Evolutionary conservation across 2,797 vertebrate genomes (phyloP), one percentile per base, ranked within the genome.

Genomic region (Sus cebifrons): DNA sequence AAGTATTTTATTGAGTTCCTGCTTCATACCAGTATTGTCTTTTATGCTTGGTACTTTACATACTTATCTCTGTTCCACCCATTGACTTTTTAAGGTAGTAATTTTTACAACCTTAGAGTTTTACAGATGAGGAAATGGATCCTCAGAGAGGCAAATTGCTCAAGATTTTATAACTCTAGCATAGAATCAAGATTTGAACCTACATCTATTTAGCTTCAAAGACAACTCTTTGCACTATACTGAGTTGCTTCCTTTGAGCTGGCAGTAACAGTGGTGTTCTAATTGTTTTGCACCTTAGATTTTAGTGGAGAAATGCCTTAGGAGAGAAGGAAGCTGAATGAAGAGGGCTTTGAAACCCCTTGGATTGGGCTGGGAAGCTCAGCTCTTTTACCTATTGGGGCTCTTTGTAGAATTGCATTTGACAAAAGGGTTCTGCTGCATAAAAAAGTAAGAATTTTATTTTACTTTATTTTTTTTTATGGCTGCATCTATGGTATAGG

Each of bases 41-140:
- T 49, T 49, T 49, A 0, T 67, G 40, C 52, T 84, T 67, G 62
- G 17, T 64, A 56, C 52, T 56, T 82, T 92, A 84, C 25, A 15
- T 85, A 29, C 56, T 89, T 92, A 25, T 65, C 15, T 86, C 29
- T 78, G 15, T 75, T 84, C 68, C 27, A 85, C 40, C 3, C 64
- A 67, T 67, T 78, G 77, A 79, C 67, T 93, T 89, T 91, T 91
- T 32, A 75, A 77, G 29, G 17, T 91, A 23, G 15, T 65, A 58
- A 29, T 89, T 84, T 84, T 75, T 84, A 62, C 27, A 82, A 23
- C 56, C n/a, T 49, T 49, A 10, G 58, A 68, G 40, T 86, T 95
- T 86, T 91, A 85, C 11, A 86, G 18, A 25, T 49, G 21, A 95
- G 36, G 40, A 94, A 94, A 65, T 90, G 54, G 29, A 91, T 84